phyloP scores from a whole-genome alignment of 2,888 invertebrate genomes.

The Sminthurinus aureus region DNA sequence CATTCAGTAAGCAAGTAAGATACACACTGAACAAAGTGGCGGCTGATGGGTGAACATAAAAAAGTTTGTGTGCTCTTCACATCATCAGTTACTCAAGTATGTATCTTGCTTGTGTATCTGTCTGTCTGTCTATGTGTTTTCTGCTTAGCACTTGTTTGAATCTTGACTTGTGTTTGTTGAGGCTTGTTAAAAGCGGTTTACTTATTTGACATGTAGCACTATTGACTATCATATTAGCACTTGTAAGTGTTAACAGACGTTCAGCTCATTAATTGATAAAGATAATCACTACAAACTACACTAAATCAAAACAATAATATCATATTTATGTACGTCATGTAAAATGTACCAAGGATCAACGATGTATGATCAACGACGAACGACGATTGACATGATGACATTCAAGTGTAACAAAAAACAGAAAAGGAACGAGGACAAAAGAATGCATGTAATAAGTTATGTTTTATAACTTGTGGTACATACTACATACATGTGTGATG shows the following conservation, averaged over 20 bases:
- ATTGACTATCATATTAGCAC: conserved; percentile 30
- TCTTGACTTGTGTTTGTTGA: conserved; percentile 24
- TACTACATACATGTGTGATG: too few relatives aligned
- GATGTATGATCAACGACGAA: too few relatives aligned
- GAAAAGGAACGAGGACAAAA: too few relatives aligned
- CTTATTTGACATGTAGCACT: conserved; percentile 28
- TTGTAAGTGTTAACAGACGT: conserved; percentile 37
- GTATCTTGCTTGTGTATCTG: too few relatives aligned
- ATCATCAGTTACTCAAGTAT: conserved; percentile 36
- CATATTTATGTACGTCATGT: not conserved
- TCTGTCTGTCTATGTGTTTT: not conserved
- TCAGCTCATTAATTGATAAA: conserved; percentile 35
- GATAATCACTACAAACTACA: not conserved
- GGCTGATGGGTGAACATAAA: conserved; percentile 22
- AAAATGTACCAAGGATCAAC: too few relatives aligned
- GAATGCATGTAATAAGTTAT: not conserved
- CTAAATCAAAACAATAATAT: not conserved
- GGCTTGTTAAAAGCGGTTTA: conserved; percentile 28
- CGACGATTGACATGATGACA: too few relatives aligned
- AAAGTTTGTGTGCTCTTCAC: conserved; percentile 37
- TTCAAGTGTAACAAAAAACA: too few relatives aligned
- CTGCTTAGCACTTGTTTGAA: conserved; percentile 32
- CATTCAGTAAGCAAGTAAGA: not conserved
- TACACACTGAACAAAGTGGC: too few relatives aligned
- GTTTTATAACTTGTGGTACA: not conserved